These are phyloP conservation scores for Cephalotes varians DNA, from an alignment of 2,888 invertebrate genomes.

Conservation along the genomic window DNA sequence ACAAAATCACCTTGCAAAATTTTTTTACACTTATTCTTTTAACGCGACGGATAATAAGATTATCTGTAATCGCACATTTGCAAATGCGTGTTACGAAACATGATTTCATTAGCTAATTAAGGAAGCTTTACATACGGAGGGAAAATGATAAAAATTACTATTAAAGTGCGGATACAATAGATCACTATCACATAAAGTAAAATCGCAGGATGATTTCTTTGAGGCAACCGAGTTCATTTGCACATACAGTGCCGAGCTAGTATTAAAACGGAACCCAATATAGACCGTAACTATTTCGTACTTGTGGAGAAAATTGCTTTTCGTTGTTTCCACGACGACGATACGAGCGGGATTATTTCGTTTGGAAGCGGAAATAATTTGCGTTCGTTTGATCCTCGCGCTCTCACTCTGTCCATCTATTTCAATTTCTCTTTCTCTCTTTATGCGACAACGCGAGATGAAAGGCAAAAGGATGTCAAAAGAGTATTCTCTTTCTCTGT, in stretches of 20 bases:
- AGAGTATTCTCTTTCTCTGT: slow-evolving; percentile 53
- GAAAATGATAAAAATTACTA: slow-evolving; percentile 31
- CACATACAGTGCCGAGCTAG: slow-evolving; percentile 43
- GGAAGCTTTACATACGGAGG: neutral
- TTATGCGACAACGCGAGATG: slow-evolving; percentile 49
- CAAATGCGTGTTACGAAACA: neutral
- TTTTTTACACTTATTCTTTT: neutral
- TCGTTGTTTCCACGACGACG: slow-evolving; percentile 53
- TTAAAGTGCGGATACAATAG: slow-evolving; percentile 16
- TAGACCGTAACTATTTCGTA: slow-evolving; percentile 53
- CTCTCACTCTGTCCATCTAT: slow-evolving; percentile 46
- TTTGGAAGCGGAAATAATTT: slow-evolving; percentile 68
- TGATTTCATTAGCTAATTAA: neutral
- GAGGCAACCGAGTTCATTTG: slow-evolving; percentile 49
- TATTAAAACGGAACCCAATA: slow-evolving; percentile 45
- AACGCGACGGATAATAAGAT: neutral
- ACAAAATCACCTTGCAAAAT: neutral
- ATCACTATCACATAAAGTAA: slow-evolving; percentile 24
- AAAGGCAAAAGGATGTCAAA: slow-evolving; percentile 44
- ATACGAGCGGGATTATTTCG: slow-evolving; percentile 53
- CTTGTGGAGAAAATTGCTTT: slow-evolving; percentile 54
- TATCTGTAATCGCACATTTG: neutral
- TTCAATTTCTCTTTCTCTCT: slow-evolving; percentile 48
- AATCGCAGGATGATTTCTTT: slow-evolving; percentile 45
- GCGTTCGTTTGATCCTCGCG: slow-evolving; percentile 66